A percentile compares a stretch with the other conserved stretches of the same genome.
Evolutionary conservation across 1,140 invertebrate genomes (phyloP).

Genomic region (Brachionus manjavacas): DNA sequence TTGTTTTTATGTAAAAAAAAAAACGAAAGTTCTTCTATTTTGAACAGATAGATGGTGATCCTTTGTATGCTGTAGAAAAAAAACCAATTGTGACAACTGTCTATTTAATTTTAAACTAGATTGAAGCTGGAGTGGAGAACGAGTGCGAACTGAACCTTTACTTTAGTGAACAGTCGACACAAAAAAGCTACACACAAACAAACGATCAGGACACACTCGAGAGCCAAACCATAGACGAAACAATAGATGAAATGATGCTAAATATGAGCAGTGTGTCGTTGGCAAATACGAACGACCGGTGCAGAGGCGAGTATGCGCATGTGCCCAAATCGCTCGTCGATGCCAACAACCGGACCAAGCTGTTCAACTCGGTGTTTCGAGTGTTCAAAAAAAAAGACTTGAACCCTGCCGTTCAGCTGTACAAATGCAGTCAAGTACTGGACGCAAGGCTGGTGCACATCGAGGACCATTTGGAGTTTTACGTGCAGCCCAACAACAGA

Average conservation of each 20-base stretch:
- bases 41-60: no score
- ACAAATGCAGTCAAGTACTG: background rate
- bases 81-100: background rate
- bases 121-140: background rate
- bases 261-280: conserved; percentile 24
- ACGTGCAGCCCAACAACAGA: background rate
- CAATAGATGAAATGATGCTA: background rate
- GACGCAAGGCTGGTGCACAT: background rate
- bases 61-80: no score
- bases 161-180: background rate
- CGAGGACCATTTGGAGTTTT: conserved; percentile 11
- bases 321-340: background rate
- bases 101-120: conserved; percentile 8
- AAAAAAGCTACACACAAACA: background rate
- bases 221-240: background rate
- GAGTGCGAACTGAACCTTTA: background rate
- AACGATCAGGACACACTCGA: background rate
- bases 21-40: no score
- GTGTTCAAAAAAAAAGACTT: conserved; percentile 28
- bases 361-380: conserved; percentile 4
- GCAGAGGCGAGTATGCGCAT: background rate
- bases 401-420: background rate
- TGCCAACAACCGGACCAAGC: background rate
- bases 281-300: background rate
- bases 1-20: no score